Evolutionary conservation across 1,140 invertebrate genomes (phyloP).

Genomic region (Meloidogyne floridensis): DNA sequence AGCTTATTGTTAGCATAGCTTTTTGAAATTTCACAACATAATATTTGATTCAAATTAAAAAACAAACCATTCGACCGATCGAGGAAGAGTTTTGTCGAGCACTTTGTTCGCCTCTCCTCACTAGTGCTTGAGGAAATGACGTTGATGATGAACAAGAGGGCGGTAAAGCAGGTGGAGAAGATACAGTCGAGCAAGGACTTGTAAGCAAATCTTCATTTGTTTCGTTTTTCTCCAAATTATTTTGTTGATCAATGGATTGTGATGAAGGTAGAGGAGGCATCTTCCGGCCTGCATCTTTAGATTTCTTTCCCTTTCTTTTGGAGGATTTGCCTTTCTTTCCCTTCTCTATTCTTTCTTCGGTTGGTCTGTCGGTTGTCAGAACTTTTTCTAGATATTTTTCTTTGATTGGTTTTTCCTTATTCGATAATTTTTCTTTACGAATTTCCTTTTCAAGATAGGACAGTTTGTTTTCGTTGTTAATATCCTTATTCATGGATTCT

Average conservation of each 20-base stretch:
- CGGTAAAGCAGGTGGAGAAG: not conserved
- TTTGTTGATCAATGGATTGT: not conserved
- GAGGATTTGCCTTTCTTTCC: not conserved
- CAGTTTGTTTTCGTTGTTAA: not conserved
- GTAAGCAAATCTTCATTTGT: not conserved
- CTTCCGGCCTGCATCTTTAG: not conserved
- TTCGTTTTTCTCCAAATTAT: not conserved
- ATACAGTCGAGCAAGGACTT: not conserved
- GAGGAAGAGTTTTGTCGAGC: conserved; percentile 5
- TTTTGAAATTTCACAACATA: too few species aligned
- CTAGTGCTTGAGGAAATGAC: not conserved
- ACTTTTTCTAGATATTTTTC: not conserved
- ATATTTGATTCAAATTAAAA: too few species aligned
- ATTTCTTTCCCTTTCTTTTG: not conserved
- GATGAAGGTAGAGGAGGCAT: not conserved
- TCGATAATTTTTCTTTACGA: not conserved
- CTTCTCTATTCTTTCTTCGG: not conserved
- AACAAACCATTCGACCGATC: not conserved
- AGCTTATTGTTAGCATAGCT: not conserved
- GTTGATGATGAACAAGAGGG: not conserved
- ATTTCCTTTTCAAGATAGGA: not conserved
- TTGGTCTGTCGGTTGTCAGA: not conserved
- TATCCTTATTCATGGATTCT: not conserved
- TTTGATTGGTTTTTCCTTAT: not conserved
- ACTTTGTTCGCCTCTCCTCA: not conserved